These are phyloP conservation scores for Ennomos fuscantarius DNA, from an alignment of 2,888 invertebrate species.

Conservation along the genomic window DNA sequence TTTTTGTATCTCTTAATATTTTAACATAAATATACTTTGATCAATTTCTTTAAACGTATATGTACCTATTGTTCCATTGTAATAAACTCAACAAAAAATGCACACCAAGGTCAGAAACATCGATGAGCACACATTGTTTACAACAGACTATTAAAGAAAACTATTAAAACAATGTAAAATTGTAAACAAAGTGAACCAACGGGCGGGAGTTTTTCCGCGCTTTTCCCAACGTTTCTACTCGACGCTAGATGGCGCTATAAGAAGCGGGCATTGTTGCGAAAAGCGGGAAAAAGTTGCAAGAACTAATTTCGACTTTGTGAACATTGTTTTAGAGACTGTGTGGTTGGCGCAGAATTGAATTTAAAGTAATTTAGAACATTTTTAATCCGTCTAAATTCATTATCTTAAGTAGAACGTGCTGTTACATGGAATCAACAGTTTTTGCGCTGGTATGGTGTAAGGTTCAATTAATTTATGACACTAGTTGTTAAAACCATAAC, in stretches of 20 bases:
- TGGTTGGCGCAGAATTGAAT: no score
- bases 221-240: conserved; percentile 70
- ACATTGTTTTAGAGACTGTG: not conserved
- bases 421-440: no score
- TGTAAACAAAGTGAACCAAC: conserved; percentile 43
- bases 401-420: no score
- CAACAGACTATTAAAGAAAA: conserved; percentile 37
- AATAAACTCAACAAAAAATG: conserved; percentile 27
- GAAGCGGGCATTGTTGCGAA: conserved; percentile 32
- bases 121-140: conserved; percentile 26
- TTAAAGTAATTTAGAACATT: no score
- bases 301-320: conserved; percentile 8
- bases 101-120: conserved; percentile 44
- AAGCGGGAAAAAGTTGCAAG: conserved; percentile 23
- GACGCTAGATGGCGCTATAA: conserved; percentile 66
- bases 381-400: no score
- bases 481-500: no score
- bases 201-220: conserved; percentile 47
- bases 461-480: no score
- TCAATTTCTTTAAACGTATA: conserved; percentile 6
- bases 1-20: no score
- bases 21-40: not conserved
- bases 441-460: no score
- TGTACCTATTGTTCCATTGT: conserved; percentile 19
- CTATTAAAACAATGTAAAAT: conserved; percentile 43